Evolutionary conservation across 2,797 vertebrate species (phyloP).

Genomic region (Lutjanus campechanus): DNA sequence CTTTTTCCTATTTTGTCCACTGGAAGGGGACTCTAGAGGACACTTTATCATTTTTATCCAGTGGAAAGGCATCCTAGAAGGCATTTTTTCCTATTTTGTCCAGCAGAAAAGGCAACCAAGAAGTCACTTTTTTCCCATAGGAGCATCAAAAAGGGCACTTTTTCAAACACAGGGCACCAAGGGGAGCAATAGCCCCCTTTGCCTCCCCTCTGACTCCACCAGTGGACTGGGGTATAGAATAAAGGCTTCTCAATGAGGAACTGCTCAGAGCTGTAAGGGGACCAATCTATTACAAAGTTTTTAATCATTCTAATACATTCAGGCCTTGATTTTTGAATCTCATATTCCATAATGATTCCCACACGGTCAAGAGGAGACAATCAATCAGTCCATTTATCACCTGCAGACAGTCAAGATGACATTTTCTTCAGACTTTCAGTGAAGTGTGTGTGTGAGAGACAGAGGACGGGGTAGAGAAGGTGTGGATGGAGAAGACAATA

Average conservation of each 20-base stretch:
- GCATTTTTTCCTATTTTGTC: too few species aligned
- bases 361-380: slow-evolving; percentile 17
- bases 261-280: background rate
- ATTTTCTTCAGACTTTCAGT: slow-evolving; percentile 21
- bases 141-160: too few species aligned
- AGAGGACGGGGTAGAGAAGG: slow-evolving; percentile 22
- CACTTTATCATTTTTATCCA: too few species aligned
- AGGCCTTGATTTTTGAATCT: slow-evolving; percentile 27
- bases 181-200: too few species aligned
- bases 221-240: background rate
- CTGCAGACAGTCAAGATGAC: slow-evolving; percentile 12
- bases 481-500: slow-evolving; percentile 21
- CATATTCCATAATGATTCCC: slow-evolving; percentile 21
- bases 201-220: too few species aligned
- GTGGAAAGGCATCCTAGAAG: too few species aligned
- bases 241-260: background rate
- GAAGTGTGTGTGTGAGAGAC: background rate
- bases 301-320: slow-evolving; percentile 26
- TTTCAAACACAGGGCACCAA: too few species aligned
- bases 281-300: slow-evolving; percentile 20
- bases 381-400: slow-evolving; percentile 36
- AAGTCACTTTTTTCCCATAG: too few species aligned
- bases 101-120: too few species aligned
- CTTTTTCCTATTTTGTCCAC: too few species aligned
- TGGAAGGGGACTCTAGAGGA: too few species aligned